Percentiles rank a stretch among this genome's conserved stretches.
phyloP scores from a whole-genome alignment of 2,113 vertebrate species.

The Dicaeum eximium region DNA sequence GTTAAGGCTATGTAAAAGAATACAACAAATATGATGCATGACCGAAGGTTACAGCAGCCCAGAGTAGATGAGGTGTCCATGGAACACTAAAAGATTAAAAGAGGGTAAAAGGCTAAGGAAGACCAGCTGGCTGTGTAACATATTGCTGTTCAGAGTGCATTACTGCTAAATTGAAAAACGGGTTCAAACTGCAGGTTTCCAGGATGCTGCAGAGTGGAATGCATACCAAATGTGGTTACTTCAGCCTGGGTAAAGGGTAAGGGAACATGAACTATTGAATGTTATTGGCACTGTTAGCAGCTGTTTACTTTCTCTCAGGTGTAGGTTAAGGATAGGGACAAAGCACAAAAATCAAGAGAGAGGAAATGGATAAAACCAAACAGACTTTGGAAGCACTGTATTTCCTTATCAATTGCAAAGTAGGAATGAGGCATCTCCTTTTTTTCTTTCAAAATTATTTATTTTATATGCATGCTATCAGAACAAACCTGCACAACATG shows the following conservation, averaged over 20 bases:
- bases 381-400: not conserved
- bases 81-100: conserved; percentile 27
- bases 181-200: not conserved
- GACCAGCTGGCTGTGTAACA: not conserved
- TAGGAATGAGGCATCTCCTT: not conserved
- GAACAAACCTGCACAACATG: not conserved
- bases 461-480: not conserved
- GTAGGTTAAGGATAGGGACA: not conserved
- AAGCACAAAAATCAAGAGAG: not conserved
- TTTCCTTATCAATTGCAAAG: not conserved
- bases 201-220: not conserved
- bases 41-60: not conserved
- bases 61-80: not conserved
- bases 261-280: not conserved
- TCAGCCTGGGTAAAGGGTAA: not conserved
- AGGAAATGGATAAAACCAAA: not conserved
- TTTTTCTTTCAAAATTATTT: not conserved
- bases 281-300: not conserved
- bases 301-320: not conserved
- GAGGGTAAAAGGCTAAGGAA: conserved; percentile 15
- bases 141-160: not conserved
- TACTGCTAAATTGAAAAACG: conserved; percentile 32
- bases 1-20: not conserved
- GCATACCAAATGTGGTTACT: not conserved
- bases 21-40: not conserved